phyloP scores from a whole-genome alignment of 92 coral and sea anemone species.

The Diadumene lineata region DNA sequence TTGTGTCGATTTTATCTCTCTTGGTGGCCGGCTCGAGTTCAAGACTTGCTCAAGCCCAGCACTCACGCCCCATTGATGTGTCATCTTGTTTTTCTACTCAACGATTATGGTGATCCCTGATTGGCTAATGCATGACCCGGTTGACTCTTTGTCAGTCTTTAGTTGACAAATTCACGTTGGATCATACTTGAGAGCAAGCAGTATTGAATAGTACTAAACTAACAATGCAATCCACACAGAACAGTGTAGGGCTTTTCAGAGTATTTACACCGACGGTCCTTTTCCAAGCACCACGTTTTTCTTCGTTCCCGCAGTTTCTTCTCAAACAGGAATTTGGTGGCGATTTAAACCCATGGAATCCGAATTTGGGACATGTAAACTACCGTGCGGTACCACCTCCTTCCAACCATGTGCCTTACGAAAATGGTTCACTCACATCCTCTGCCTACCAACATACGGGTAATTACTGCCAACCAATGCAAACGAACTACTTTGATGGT shows the following conservation, averaged over 20 bases:
- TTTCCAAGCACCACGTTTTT: slow-evolving; percentile 80
- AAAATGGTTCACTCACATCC: neutral
- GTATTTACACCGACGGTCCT: slow-evolving; percentile 89
- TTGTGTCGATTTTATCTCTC: neutral
- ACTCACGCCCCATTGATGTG: slow-evolving; percentile 84
- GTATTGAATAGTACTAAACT: slow-evolving; percentile 39
- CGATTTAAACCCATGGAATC: slow-evolving; percentile 66
- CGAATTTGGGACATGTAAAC: slow-evolving; percentile 51
- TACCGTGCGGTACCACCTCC: slow-evolving; percentile 72
- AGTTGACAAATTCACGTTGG: slow-evolving; percentile 37
- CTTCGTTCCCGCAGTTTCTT: slow-evolving; percentile 63
- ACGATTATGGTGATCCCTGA: slow-evolving; percentile 37
- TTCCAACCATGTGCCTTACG: slow-evolving; percentile 43
- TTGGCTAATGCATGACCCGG: slow-evolving; percentile 71
- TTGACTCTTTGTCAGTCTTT: slow-evolving; percentile 65
- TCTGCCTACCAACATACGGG: slow-evolving; percentile 8
- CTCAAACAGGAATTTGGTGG: slow-evolving; percentile 53
- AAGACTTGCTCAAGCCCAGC: slow-evolving; percentile 63
- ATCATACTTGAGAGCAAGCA: neutral
- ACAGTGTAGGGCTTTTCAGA: slow-evolving; percentile 73
- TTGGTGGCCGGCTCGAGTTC: slow-evolving; percentile 73
- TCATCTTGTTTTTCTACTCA: slow-evolving; percentile 78
- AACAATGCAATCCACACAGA: slow-evolving; percentile 81
- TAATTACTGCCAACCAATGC: slow-evolving; percentile 5
- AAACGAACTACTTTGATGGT: neutral